These are phyloP conservation scores for Lepidurus couesii DNA, from an alignment of 1,140 invertebrate species.

Conservation along the genomic window DNA sequence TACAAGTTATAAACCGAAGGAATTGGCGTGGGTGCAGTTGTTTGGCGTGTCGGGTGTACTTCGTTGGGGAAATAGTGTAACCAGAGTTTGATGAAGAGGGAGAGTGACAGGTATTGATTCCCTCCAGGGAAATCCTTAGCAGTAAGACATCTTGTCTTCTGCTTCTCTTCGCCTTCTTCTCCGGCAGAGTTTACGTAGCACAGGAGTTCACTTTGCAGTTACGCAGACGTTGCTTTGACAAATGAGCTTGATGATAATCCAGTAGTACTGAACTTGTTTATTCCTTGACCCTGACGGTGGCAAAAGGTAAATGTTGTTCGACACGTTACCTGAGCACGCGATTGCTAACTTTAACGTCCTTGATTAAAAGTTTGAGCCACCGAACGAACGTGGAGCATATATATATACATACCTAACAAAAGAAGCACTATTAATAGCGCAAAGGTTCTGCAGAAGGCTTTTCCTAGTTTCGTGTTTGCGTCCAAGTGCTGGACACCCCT, in stretches of 20 bases:
- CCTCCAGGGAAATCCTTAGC: not conserved
- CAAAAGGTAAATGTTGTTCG: not conserved
- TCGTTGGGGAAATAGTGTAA: not conserved
- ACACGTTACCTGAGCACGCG: not conserved
- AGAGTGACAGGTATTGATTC: constrained; percentile 1
- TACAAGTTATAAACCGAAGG: not conserved
- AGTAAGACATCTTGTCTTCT: not conserved
- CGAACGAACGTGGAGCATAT: not conserved
- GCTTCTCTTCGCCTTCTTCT: not conserved
- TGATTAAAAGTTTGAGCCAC: constrained; percentile 1
- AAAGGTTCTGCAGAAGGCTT: not conserved
- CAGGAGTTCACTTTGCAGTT: not conserved
- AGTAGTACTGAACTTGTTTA: not conserved
- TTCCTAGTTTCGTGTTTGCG: constrained; percentile 4
- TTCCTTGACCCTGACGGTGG: not conserved
- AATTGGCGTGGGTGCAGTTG: not conserved
- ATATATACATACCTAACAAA: not conserved
- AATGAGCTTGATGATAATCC: not conserved
- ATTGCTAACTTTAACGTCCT: constrained; percentile 15
- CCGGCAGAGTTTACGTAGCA: not conserved
- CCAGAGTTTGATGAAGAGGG: not conserved
- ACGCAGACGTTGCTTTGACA: not conserved
- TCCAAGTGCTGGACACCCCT: constrained; percentile 17
- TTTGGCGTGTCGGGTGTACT: not conserved
- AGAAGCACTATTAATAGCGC: not conserved